Conservation (phyloP, 2,797 vertebrate species). For the Columba guinea region DNA sequence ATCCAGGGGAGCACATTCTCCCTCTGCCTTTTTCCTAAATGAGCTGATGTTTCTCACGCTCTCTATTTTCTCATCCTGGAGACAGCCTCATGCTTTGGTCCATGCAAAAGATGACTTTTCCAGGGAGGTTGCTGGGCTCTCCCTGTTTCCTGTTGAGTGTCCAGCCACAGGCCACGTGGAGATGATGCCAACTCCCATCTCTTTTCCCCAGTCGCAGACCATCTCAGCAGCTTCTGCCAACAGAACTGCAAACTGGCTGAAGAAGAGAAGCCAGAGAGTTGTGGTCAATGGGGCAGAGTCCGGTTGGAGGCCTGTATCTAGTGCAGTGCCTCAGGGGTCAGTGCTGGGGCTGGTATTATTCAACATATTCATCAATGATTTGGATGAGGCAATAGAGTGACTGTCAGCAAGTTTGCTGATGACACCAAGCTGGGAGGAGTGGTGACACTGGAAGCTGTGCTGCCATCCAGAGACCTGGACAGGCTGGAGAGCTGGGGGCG, state of each 20-base stretch:
- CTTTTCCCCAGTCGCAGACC: background rate
- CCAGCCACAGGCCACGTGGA: background rate
- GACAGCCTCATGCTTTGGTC: background rate
- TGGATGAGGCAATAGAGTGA: no score
- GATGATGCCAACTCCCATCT: background rate
- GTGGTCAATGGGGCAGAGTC: no score
- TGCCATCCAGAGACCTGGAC: no score
- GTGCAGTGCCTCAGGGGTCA: no score
- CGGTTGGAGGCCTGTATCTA: no score
- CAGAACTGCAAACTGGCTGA: background rate
- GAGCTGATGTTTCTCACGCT: background rate
- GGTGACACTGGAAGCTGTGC: no score
- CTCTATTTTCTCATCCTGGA: background rate
- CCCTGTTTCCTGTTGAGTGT: background rate
- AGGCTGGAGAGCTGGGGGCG: no score
- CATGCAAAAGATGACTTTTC: background rate
- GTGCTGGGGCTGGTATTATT: no score
- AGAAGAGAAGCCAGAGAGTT: no score
- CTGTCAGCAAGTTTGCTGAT: no score
- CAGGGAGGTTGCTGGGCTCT: background rate
- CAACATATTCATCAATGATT: no score
- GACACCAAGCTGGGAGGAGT: no score
- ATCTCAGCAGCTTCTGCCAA: background rate
- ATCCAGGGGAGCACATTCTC: background rate
- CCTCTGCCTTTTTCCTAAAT: background rate